These are phyloP conservation scores for Tridacna crocea DNA, from an alignment of 2,888 invertebrate genomes.

Conservation along the genomic window DNA sequence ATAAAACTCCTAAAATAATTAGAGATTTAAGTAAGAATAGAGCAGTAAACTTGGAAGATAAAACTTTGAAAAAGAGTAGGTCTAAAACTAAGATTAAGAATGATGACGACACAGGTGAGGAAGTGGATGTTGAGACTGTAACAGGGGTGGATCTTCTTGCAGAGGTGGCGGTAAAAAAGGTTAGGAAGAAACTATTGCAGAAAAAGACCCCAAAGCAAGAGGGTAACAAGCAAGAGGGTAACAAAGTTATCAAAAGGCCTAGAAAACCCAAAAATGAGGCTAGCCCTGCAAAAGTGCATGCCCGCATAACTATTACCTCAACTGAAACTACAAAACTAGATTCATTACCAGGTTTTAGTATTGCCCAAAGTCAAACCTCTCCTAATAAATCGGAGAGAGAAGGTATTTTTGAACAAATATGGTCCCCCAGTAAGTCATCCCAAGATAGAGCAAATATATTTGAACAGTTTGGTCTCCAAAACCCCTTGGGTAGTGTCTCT, in stretches of 20 bases:
- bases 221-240: slow-evolving; percentile 1
- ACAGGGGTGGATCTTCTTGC: slow-evolving; percentile 37
- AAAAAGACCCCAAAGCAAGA: slow-evolving; percentile 18
- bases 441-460: slow-evolving; percentile 61
- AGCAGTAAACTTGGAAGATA: slow-evolving; percentile 30
- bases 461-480: slow-evolving; percentile 58
- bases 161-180: slow-evolving; percentile 34
- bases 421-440: slow-evolving; percentile 33
- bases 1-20: slow-evolving; percentile 57
- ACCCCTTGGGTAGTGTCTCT: background rate
- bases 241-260: slow-evolving; percentile 31
- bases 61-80: slow-evolving; percentile 39
- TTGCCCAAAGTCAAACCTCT: slow-evolving; percentile 9
- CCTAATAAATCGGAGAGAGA: slow-evolving; percentile 32
- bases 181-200: slow-evolving; percentile 36
- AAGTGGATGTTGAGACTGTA: slow-evolving; percentile 59
- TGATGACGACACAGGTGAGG: slow-evolving; percentile 50
- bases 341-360: slow-evolving; percentile 56
- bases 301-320: slow-evolving; percentile 16
- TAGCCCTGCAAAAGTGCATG: slow-evolving; percentile 29
- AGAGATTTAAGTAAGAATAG: slow-evolving; percentile 44
- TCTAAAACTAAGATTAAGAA: slow-evolving; percentile 27
- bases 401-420: slow-evolving; percentile 49
- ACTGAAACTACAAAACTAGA: slow-evolving; percentile 53
- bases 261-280: slow-evolving; percentile 36